phyloP scores from a whole-genome alignment of 2,797 vertebrate genomes.

The Silurus lanzhouensis region DNA sequence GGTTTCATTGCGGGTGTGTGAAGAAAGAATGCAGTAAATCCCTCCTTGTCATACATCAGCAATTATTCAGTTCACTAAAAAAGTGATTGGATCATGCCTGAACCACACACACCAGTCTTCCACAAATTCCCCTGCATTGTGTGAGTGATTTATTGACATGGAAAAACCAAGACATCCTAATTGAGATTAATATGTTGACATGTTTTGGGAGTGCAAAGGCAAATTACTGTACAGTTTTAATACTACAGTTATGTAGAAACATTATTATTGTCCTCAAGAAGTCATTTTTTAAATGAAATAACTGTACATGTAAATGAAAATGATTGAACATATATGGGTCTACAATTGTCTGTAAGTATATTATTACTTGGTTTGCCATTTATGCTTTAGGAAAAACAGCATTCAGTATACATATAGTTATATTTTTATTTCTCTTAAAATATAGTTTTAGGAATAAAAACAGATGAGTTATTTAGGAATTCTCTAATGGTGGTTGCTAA shows the following conservation, averaged over 20 bases:
- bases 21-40: conserved; percentile 34
- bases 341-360: background rate
- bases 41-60: conserved; percentile 21
- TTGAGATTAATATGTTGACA: conserved; percentile 33
- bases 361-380: background rate
- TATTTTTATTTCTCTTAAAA: background rate
- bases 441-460: background rate
- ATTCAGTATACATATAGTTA: background rate
- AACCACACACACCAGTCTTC: conserved; percentile 30
- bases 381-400: background rate
- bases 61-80: conserved; percentile 19
- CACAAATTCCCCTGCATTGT: conserved; percentile 29
- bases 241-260: background rate
- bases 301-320: background rate
- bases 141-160: conserved; percentile 11
- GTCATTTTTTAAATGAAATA: background rate
- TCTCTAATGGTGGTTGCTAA: background rate
- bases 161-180: conserved; percentile 27
- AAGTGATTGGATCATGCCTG: conserved; percentile 22
- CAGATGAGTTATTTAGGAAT: background rate
- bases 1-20: conserved; percentile 20
- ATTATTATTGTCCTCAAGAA: background rate
- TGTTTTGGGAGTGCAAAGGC: background rate
- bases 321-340: background rate
- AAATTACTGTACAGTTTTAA: background rate